Percentiles rank a stretch among this genome's conserved stretches.
Conservation (phyloP, 2,113 vertebrate genomes). For the Rhadina sibilatrix region DNA sequence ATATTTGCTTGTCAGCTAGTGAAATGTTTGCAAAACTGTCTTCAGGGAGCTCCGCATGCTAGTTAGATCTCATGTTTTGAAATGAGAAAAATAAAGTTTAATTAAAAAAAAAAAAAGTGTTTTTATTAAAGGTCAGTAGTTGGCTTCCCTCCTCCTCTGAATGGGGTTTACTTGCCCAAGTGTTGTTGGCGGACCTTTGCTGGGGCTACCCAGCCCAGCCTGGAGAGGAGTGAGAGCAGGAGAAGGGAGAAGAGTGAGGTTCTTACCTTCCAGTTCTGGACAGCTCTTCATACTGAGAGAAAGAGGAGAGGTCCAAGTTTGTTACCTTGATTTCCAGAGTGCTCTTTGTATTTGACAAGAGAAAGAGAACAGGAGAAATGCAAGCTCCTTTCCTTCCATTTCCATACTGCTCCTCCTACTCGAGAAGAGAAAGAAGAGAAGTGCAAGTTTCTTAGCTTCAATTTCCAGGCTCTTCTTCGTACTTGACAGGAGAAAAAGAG, state of each 20-base stretch:
- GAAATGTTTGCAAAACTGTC: neutral
- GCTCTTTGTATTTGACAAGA: too few relatives aligned
- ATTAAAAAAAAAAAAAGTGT: neutral
- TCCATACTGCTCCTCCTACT: neutral
- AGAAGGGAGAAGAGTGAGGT: neutral
- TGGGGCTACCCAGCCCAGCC: neutral
- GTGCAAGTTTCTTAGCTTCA: too few relatives aligned
- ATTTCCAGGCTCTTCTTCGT: too few relatives aligned
- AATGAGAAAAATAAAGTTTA: neutral
- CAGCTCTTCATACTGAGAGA: neutral
- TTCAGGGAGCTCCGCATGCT: neutral
- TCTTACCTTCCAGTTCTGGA: neutral
- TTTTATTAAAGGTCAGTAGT: neutral
- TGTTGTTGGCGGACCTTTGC: neutral
- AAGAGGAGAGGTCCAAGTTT: neutral
- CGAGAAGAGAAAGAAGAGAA: too few relatives aligned
- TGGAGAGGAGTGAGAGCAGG: neutral
- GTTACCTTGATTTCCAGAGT: neutral
- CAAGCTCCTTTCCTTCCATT: neutral
- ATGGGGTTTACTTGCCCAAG: neutral
- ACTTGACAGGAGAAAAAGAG: too few relatives aligned
- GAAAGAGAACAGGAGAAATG: too few relatives aligned
- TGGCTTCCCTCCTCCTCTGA: neutral
- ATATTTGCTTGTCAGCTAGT: neutral
- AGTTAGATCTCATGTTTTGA: neutral